Conservation (phyloP, 2,113 vertebrate genomes). For the Coturnix japonica region DNA sequence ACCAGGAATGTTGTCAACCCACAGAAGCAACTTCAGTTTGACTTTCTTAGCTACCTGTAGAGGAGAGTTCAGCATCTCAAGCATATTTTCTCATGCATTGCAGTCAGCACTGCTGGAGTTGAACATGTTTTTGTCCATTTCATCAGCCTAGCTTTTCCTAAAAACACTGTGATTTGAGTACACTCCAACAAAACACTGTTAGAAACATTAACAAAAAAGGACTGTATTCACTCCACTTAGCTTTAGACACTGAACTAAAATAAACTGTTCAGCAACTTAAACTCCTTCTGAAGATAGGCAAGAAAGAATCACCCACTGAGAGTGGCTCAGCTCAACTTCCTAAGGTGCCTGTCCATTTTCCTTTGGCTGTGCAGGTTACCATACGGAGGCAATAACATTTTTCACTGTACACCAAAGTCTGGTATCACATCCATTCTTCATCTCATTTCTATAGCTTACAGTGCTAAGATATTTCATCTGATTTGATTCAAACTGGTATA, state of each 20-base stretch:
- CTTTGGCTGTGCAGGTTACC: background rate
- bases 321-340: background rate
- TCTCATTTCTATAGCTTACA: background rate
- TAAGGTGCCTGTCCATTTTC: background rate
- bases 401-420: background rate
- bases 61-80: background rate
- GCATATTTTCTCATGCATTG: background rate
- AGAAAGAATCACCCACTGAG: background rate
- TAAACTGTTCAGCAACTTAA: background rate
- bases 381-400: background rate
- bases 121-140: background rate
- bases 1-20: background rate
- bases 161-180: background rate
- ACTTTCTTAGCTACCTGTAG: background rate
- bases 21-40: background rate
- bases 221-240: background rate
- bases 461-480: background rate
- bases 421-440: background rate
- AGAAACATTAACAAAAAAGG: background rate
- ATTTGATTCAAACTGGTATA: background rate
- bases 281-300: background rate
- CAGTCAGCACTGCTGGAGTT: background rate
- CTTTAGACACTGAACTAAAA: background rate
- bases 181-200: background rate
- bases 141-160: background rate